These are phyloP conservation scores for Tetragonisca angustula DNA, from an alignment of 2,888 invertebrate genomes.

Conservation along the genomic window DNA sequence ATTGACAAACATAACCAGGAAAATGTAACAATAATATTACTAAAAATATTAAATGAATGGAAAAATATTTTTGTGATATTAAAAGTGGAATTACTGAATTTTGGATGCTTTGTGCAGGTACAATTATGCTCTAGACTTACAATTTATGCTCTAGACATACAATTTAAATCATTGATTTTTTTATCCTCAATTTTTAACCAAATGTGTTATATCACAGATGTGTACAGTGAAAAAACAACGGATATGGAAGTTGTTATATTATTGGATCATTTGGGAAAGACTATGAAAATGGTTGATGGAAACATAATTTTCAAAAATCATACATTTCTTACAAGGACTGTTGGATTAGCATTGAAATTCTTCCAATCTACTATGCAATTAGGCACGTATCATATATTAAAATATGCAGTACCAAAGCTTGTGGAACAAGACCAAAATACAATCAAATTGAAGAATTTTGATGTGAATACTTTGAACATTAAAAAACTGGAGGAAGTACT, in stretches of 20 bases:
- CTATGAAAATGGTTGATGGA: constrained; percentile 71
- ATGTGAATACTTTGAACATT: too few species aligned
- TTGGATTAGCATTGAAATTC: background rate
- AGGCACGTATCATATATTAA: too few species aligned
- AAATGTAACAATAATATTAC: constrained; percentile 81
- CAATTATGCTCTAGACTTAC: too few species aligned
- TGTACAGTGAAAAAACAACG: constrained; percentile 68
- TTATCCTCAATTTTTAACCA: background rate
- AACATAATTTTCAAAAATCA: constrained; percentile 65
- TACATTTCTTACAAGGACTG: background rate
- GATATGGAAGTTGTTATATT: constrained; percentile 63
- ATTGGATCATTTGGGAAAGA: constrained; percentile 76
- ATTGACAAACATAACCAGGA: constrained; percentile 75
- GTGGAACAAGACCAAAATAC: too few species aligned
- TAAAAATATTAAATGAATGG: constrained; percentile 88
- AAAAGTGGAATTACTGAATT: constrained; percentile 85
- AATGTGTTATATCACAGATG: constrained; percentile 54
- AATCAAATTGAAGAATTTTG: too few species aligned
- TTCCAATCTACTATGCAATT: too few species aligned
- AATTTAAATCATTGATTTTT: background rate
- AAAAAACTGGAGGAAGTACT: too few species aligned
- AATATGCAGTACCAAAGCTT: too few species aligned
- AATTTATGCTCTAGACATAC: too few species aligned
- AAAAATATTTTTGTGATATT: constrained; percentile 88
- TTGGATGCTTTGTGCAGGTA: constrained; percentile 75